Base-by-base conservation (phyloP, 2,888 invertebrate species). In the Acleris holmiana region DNA sequence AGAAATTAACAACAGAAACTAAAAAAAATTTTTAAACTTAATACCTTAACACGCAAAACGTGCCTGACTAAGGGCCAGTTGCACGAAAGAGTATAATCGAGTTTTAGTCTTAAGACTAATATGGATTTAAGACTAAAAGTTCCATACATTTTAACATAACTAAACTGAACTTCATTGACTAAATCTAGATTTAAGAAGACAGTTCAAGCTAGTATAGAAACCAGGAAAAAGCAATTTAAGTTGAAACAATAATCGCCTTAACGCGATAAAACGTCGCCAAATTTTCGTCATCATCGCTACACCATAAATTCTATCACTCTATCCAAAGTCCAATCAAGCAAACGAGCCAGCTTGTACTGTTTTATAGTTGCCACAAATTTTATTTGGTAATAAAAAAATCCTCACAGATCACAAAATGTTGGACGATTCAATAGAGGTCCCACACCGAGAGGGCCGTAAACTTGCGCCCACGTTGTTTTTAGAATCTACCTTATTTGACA, bases 391-490 rank as follows among this genome's bases (percentile, higher is more conserved):
- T 65, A 60, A 62, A 65, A 44, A 49, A 65, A 60, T 55, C 55
- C 49, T 60, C 49, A 54, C 59, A 18, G 55, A 46, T 48, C 59
- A 59, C 59, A 40, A 50, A 60, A 60, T 23, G 18, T 44, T 44
- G 59, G 49, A 55, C 65, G 35, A 35, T 35, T 59, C 60, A 65
- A 60, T 65, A 60, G 54, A 60, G 41, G 55, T 55, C 49, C 49
- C 57, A 3, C 10, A 23, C 46, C 68, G 67, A 19, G 17, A n/a
- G 35, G 23, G 25, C 25, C 55, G 23, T 56, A 61, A 48, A 54
- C 40, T 18, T 40, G 40, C 74, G 73, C 78, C 83, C 77, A 83
- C 81, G 76, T 76, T 77, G 78, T 78, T 75, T 79, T 71, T 76
- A 75, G 72, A 73, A 73, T 75, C 71, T 69, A 74, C 70, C 69